phyloP scores from a whole-genome alignment of 2,113 vertebrate genomes.

The Pomatostomus ruficeps region DNA sequence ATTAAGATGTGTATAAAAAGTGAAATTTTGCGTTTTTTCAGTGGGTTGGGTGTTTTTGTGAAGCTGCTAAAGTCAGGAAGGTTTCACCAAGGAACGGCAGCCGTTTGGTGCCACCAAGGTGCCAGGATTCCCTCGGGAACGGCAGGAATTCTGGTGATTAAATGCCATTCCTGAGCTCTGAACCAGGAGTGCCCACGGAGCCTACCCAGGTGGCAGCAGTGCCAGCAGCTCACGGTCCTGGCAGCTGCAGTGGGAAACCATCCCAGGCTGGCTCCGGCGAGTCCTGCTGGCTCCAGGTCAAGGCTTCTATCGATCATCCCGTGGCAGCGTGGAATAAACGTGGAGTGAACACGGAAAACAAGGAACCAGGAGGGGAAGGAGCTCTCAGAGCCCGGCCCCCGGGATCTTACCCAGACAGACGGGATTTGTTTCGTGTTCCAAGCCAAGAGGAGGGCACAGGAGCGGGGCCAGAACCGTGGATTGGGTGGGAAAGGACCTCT shows the following conservation, averaged over 20 bases:
- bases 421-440: neutral
- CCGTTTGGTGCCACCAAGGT: neutral
- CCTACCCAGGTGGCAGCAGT: neutral
- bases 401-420: neutral
- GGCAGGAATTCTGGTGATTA: neutral
- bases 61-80: neutral
- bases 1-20: neutral
- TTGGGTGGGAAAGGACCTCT: neutral
- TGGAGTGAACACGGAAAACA: fast-evolving
- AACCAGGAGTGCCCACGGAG: neutral
- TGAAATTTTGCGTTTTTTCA: neutral
- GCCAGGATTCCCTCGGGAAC: fast-evolving
- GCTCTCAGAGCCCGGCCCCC: neutral
- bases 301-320: neutral
- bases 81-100: neutral
- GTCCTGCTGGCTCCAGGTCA: neutral
- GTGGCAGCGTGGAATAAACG: neutral
- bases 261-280: neutral
- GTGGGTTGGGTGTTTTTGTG: neutral
- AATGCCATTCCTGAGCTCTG: neutral
- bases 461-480: too few relatives aligned
- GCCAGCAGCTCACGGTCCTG: neutral
- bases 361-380: neutral
- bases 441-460: neutral
- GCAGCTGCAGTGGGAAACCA: neutral